Percentiles rank a stretch among this genome's conserved stretches.
phyloP scores from a whole-genome alignment of 1,140 invertebrate genomes.

The Drosophila nigrodunni region DNA sequence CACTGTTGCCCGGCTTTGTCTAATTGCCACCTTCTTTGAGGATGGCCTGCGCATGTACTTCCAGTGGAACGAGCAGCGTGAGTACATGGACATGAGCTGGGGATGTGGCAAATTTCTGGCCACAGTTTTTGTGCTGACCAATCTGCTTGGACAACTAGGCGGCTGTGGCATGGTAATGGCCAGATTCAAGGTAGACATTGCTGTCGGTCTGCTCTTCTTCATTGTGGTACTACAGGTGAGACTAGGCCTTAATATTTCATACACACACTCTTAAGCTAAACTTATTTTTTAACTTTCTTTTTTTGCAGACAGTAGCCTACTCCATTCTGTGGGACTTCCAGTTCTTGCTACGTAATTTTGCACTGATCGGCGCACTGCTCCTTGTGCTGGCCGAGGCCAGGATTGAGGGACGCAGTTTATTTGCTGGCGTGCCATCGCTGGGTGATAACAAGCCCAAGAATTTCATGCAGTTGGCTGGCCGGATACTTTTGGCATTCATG shows the following conservation, averaged over 20 bases:
- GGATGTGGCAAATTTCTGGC: conserved; percentile 96
- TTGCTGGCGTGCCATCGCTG: conserved; percentile 98
- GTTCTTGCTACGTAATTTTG: conserved; percentile 97
- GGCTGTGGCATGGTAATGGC: conserved; percentile 98
- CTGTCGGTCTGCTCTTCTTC: conserved; percentile 97
- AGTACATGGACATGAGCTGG: conserved; percentile 99
- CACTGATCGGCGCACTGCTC: conserved; percentile 97
- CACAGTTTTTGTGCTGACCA: conserved; percentile 95
- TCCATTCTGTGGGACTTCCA: conserved; percentile 99
- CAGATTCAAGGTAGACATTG: conserved; percentile 96
- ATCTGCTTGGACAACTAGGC: conserved; percentile 97
- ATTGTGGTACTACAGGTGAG: conserved; percentile 97
- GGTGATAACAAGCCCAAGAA: conserved; percentile 99
- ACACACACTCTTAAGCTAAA: not conserved
- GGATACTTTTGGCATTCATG: conserved; percentile 99
- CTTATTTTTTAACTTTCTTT: conserved; percentile 10
- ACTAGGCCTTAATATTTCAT: not conserved
- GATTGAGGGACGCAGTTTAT: conserved; percentile 95
- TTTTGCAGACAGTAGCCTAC: conserved; percentile 95
- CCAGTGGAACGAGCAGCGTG: conserved; percentile 98
- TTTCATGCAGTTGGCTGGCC: conserved; percentile 97
- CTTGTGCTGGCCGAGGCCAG: conserved; percentile 97
- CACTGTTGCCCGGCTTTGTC: conserved; percentile 96
- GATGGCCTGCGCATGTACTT: conserved; percentile 99
- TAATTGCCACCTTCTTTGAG: conserved; percentile 99